Evolutionary conservation across 2,797 vertebrate species (phyloP), one percentile per base, ranked within the genome.

Genomic region (Microchirus variegatus): DNA sequence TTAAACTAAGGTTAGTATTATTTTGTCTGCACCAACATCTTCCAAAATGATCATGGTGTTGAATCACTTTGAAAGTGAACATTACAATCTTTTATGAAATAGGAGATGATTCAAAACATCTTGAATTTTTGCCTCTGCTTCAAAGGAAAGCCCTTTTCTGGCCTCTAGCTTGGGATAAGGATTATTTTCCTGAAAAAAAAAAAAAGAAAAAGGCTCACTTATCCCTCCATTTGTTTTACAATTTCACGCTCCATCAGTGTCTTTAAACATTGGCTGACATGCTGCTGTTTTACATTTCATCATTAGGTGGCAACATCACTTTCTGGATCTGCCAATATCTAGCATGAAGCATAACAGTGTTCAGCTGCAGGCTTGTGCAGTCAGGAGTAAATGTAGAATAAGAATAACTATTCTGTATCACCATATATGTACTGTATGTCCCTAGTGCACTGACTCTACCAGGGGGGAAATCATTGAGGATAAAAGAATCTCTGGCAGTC

Each of bases 281-380:
- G 42, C 13, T 86, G 75, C 61, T 66, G 50, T 77, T 81, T 77
- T 57, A 54, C 16, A 22, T 71, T 73, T 50, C 12, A 59, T 45
- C 90, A 84, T 64, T 68, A 88, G 90, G 63, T 75, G 89, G 90
- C 87, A 75, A 63, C 69, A 60, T 40, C 43, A 48, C 48, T 47
- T 63, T 51, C 48, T 19, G 5, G 10, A 69, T 40, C 36, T 54
- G 38, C 44, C 15, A 12, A 5, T 57, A 0, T 9, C 31, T 31
- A 40, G 38, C n/a, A 9, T 26, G 50, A 16, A 17, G 22, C 10
- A 10, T 17, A 38, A 9, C 9, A 43, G 36, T 45, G 49, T 53
- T 9, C 42, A 54, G 35, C n/a, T 18, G 38, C 17, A 14, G 47
- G 57, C 6, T 53, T 45, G 46, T 46, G 59, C 15, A 12, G 50